These are phyloP conservation scores for Hypercompe scribonia DNA, from an alignment of 2,888 invertebrate species.

Conservation along the genomic window DNA sequence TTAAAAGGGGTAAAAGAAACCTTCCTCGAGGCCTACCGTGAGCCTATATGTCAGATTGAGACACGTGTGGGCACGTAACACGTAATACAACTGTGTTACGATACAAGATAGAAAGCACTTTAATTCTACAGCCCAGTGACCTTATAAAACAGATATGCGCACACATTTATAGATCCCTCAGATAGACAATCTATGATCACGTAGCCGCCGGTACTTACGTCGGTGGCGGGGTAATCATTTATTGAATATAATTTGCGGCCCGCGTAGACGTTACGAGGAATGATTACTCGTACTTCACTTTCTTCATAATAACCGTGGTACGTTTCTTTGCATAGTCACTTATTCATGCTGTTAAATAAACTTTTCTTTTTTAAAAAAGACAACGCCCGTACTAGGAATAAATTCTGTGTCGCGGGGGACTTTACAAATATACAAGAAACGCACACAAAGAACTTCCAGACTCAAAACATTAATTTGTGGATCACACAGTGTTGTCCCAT, in stretches of 20 bases:
- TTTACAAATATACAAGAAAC: too few species aligned
- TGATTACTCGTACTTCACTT: constrained; percentile 75
- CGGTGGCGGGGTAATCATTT: constrained; percentile 45
- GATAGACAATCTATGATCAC: neutral
- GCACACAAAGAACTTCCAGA: too few species aligned
- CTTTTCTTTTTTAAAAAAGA: neutral
- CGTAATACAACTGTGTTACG: neutral
- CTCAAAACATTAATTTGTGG: too few species aligned
- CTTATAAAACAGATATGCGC: neutral
- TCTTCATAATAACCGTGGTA: constrained; percentile 56
- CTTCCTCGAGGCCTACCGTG: neutral
- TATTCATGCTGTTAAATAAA: neutral
- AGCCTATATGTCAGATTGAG: neutral
- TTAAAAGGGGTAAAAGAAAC: neutral
- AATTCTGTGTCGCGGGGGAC: too few species aligned
- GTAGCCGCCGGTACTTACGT: neutral
- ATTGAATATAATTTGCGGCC: constrained; percentile 67
- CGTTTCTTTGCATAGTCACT: neutral
- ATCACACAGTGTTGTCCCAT: too few species aligned
- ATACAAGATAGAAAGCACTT: neutral
- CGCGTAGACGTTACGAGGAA: constrained; percentile 56
- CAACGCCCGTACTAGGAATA: too few species aligned
- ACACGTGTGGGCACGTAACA: neutral
- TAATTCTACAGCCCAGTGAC: neutral
- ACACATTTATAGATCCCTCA: neutral